A percentile compares a stretch with the other conserved stretches of the same genome.
Conservation (phyloP, 2,888 invertebrate species). For the Limnephilus auricula region DNA sequence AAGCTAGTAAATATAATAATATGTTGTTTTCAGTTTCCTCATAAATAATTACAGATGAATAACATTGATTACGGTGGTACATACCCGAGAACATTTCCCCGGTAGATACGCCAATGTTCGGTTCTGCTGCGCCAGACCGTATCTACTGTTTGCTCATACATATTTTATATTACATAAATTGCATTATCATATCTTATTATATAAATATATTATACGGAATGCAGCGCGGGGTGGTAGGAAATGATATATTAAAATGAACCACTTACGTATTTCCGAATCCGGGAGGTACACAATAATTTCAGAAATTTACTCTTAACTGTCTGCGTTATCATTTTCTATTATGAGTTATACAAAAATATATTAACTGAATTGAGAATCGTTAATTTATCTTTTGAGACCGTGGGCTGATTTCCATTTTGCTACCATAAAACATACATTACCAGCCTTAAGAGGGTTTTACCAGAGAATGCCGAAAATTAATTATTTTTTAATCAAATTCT, state of each 20-base stretch:
- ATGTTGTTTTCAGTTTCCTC: neutral
- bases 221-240: slow-evolving; percentile 56
- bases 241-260: slow-evolving; percentile 60
- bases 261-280: slow-evolving; percentile 53
- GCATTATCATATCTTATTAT: slow-evolving; percentile 65
- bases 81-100: neutral
- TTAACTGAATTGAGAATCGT: neutral
- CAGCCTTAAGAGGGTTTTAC: no score
- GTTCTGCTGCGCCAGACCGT: slow-evolving; percentile 22
- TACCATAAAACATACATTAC: neutral
- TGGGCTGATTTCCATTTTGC: neutral
- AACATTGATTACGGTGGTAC: neutral
- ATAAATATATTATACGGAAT: slow-evolving; percentile 60
- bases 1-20: neutral
- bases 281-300: neutral
- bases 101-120: slow-evolving; percentile 36
- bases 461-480: no score
- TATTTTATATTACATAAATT: slow-evolving; percentile 65
- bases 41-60: slow-evolving; percentile 19
- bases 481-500: no score
- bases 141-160: slow-evolving; percentile 63
- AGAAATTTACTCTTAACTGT: neutral
- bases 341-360: neutral
- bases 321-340: neutral
- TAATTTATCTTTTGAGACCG: neutral